Evolutionary conservation across 2,113 vertebrate genomes (phyloP).

Genomic region (Potamarius usumacintae): DNA sequence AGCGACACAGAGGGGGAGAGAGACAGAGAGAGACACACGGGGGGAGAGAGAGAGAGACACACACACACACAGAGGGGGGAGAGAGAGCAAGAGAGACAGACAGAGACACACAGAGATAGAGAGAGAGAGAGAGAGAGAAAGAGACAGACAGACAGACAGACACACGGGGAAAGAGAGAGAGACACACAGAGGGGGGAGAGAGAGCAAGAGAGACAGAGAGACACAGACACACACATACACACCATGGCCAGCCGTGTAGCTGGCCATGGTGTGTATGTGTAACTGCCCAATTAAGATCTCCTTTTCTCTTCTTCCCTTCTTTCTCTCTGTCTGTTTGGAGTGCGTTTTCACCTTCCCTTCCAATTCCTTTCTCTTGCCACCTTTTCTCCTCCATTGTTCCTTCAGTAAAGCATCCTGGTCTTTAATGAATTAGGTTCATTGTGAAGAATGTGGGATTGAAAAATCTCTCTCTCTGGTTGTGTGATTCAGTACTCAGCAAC

Average conservation of each 20-base stretch:
- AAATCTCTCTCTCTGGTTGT: constrained; percentile 32
- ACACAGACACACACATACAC: neutral
- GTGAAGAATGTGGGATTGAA: constrained; percentile 36
- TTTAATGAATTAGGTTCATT: constrained; percentile 50
- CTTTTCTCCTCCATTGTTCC: constrained; percentile 33
- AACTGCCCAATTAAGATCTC: neutral
- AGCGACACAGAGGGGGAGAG: too few relatives aligned
- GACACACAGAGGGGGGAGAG: too few relatives aligned
- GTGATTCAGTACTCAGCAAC: constrained; percentile 11
- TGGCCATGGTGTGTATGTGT: neutral
- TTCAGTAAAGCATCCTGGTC: constrained; percentile 32
- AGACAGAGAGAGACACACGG: too few relatives aligned
- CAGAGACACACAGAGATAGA: too few relatives aligned
- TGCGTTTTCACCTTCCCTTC: neutral
- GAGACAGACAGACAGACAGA: too few relatives aligned
- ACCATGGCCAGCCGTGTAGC: neutral
- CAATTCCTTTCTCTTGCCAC: constrained; percentile 12
- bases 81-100: too few relatives aligned
- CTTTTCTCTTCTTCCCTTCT: neutral
- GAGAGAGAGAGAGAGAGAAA: too few relatives aligned
- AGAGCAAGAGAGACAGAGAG: too few relatives aligned
- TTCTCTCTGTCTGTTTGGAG: constrained; percentile 8
- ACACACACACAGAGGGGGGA: too few relatives aligned
- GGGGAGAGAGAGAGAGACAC: too few relatives aligned
- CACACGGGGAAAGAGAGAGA: too few relatives aligned